phyloP scores from a whole-genome alignment of 2,888 invertebrate species.

The Apeira syringaria region DNA sequence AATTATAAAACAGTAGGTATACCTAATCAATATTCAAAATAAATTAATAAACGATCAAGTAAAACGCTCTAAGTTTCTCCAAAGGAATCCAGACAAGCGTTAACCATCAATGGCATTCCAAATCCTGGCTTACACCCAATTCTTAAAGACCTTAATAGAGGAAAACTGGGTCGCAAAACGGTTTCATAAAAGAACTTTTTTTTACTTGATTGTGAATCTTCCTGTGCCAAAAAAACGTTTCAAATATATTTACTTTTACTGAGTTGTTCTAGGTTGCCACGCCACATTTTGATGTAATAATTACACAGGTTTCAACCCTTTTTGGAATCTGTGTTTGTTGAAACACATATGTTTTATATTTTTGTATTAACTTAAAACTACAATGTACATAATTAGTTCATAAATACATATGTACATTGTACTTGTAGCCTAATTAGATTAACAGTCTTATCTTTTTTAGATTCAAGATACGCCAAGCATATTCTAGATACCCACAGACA shows the following conservation, averaged over 20 bases:
- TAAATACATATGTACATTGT: too few species aligned
- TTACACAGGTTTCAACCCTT: too few species aligned
- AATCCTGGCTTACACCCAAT: slow-evolving; percentile 6
- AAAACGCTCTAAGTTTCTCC: neutral
- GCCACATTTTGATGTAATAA: too few species aligned
- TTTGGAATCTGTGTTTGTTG: too few species aligned
- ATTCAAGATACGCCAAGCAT: slow-evolving; percentile 5
- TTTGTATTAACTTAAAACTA: neutral
- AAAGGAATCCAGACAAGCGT: neutral
- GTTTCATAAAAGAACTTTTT: slow-evolving; percentile 3
- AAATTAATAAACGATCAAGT: neutral
- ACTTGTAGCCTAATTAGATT: too few species aligned
- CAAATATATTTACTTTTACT: neutral
- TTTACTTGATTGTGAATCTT: slow-evolving; percentile 3
- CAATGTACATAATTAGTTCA: neutral
- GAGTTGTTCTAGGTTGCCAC: too few species aligned
- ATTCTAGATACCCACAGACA: too few species aligned
- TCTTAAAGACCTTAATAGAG: slow-evolving; percentile 7
- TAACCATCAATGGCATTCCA: slow-evolving; percentile 3
- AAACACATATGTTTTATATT: too few species aligned
- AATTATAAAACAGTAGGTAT: too few species aligned
- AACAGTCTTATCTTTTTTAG: neutral
- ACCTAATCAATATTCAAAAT: too few species aligned
- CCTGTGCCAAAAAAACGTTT: slow-evolving; percentile 5
- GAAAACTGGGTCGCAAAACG: slow-evolving; percentile 6